These are phyloP conservation scores for Apis laboriosa DNA, from an alignment of 1,140 invertebrate species.

Conservation along the genomic window DNA sequence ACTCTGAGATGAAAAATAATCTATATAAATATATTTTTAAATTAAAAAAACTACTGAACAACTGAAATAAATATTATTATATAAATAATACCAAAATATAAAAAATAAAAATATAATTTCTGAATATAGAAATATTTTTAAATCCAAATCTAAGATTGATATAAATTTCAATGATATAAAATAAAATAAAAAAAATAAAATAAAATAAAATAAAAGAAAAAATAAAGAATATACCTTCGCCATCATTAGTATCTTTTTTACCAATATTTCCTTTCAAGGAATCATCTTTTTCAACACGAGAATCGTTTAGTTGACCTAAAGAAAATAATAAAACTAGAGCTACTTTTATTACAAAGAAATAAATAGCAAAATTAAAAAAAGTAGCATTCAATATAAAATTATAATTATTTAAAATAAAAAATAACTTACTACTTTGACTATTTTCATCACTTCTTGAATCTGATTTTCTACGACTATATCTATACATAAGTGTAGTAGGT, in stretches of 20 bases:
- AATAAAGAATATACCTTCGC: conserved; percentile 74
- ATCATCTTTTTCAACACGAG: conserved; percentile 75
- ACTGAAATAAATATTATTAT: conserved; percentile 1
- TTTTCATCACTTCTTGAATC: conserved; percentile 77
- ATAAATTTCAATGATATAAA: conserved; percentile 21
- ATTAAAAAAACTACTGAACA: background rate
- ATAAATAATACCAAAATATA: background rate
- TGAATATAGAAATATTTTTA: background rate
- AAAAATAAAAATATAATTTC: background rate
- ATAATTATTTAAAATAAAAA: background rate
- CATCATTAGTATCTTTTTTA: conserved; percentile 77
- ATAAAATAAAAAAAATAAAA: conserved; percentile 34
- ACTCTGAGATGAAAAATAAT: background rate
- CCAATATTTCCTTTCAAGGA: conserved; percentile 73
- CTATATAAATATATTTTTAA: background rate
- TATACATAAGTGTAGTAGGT: conserved; percentile 72
- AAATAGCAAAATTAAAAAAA: conserved; percentile 23
- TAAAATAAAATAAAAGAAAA: conserved; percentile 55
- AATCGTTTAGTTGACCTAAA: conserved; percentile 78
- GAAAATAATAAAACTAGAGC: conserved; percentile 68
- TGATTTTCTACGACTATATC: conserved; percentile 77
- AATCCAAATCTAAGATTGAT: conserved; percentile 3
- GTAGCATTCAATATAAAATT: background rate
- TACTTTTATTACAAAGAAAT: conserved; percentile 18
- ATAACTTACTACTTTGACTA: conserved; percentile 76